These are phyloP conservation scores for Phyllotreta cruciferae DNA, from an alignment of 2,888 invertebrate genomes.

Conservation along the genomic window DNA sequence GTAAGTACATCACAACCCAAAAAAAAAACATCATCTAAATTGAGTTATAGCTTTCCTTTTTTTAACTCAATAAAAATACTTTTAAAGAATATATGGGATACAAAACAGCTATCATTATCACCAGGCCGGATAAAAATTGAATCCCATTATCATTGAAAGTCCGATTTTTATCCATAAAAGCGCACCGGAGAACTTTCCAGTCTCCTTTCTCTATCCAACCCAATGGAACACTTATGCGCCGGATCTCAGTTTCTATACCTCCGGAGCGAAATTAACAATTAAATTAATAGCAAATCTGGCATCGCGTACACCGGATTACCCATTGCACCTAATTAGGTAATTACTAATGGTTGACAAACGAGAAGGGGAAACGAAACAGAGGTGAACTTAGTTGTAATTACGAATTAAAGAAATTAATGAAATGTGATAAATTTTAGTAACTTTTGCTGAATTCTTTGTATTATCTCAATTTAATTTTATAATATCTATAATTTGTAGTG, in stretches of 20 bases:
- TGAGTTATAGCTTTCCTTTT: too few relatives aligned
- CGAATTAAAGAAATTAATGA: too few relatives aligned
- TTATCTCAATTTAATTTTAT: too few relatives aligned
- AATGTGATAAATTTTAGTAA: too few relatives aligned
- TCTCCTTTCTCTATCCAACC: conserved; percentile 21
- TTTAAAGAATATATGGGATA: too few relatives aligned
- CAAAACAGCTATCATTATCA: neutral
- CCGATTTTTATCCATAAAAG: conserved; percentile 14
- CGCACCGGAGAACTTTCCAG: conserved; percentile 11
- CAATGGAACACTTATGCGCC: conserved; percentile 20
- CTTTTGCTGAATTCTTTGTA: too few relatives aligned
- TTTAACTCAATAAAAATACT: too few relatives aligned
- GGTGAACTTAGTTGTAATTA: too few relatives aligned
- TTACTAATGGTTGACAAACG: conserved; percentile 1
- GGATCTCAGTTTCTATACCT: conserved; percentile 19
- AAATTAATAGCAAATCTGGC: conserved; percentile 18
- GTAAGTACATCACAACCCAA: too few relatives aligned
- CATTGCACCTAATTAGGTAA: neutral
- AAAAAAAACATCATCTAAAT: too few relatives aligned
- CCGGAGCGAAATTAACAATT: conserved; percentile 22
- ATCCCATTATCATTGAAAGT: conserved; percentile 1
- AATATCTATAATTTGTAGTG: too few relatives aligned
- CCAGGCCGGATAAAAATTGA: neutral
- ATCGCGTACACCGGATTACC: conserved; percentile 7
- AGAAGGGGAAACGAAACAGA: neutral